Percentiles rank a stretch among this genome's conserved stretches.
Conservation (phyloP, 92 coral and sea anemone genomes). For the Phenganax stokvisi region DNA sequence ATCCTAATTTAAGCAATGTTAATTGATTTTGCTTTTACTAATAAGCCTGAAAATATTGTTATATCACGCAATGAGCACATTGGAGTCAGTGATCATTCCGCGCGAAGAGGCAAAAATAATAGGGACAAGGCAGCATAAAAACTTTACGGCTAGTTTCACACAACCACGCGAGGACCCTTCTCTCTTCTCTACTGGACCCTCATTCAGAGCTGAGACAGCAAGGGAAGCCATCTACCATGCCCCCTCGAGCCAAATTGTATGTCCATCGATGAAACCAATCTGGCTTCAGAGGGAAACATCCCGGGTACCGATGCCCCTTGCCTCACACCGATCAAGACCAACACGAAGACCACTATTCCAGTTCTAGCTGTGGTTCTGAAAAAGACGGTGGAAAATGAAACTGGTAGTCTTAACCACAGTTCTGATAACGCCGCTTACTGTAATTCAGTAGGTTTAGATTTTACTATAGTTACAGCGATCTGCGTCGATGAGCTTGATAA, state of each 20-base stretch:
- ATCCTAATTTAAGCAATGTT: no score
- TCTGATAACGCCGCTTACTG: background rate
- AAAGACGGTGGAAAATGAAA: background rate
- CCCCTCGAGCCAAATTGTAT: no score
- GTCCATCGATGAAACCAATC: no score
- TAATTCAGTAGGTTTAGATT: background rate
- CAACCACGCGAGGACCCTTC: constrained; percentile 31
- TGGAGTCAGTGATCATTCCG: no score
- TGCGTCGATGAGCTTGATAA: constrained; percentile 24
- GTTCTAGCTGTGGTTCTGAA: background rate
- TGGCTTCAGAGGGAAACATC: constrained; percentile 35
- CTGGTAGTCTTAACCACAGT: constrained; percentile 11
- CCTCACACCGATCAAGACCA: constrained; percentile 10
- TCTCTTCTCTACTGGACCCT: constrained; percentile 33
- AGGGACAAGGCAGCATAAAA: no score
- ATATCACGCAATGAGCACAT: no score
- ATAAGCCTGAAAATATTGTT: no score
- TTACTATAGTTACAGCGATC: constrained; percentile 31
- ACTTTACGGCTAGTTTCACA: constrained; percentile 40
- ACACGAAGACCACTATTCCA: constrained; percentile 14
- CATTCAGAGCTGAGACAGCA: constrained; percentile 11
- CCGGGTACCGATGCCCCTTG: constrained; percentile 38
- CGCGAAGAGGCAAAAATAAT: no score
- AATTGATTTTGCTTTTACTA: no score
- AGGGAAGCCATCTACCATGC: background rate